These are phyloP conservation scores for Oenanthe melanoleuca DNA, from an alignment of 2,113 vertebrate species.

Conservation along the genomic window DNA sequence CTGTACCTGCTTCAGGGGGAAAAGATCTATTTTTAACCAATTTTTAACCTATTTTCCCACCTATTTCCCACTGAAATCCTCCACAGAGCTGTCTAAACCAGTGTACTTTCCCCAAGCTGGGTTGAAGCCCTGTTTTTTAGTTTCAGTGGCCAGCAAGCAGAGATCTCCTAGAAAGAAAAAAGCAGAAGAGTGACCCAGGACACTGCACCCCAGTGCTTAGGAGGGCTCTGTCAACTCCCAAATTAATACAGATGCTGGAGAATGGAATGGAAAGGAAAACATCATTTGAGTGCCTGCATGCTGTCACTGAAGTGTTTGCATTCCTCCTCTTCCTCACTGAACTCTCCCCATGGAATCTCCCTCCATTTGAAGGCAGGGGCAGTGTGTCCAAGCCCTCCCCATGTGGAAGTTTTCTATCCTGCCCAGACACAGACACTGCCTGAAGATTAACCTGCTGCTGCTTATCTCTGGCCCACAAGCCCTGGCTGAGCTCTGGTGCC, in stretches of 20 bases:
- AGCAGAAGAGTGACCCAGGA: background rate
- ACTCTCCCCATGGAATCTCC: background rate
- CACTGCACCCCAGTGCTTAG: background rate
- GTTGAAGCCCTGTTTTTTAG: accelerated
- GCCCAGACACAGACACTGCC: background rate
- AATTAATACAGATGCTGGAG: background rate
- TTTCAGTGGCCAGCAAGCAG: background rate
- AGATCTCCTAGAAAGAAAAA: background rate
- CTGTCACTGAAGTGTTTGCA: accelerated
- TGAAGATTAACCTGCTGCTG: background rate
- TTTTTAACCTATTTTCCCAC: background rate
- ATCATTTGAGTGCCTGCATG: background rate
- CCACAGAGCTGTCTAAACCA: background rate
- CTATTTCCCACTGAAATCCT: background rate
- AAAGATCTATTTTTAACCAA: accelerated
- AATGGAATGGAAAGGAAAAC: background rate
- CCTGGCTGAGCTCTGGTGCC: background rate
- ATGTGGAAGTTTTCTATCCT: background rate
- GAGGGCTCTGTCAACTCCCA: background rate
- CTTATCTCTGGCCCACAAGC: background rate
- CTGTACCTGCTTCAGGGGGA: background rate
- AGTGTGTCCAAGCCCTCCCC: background rate
- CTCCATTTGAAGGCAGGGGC: background rate
- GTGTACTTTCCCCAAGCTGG: background rate
- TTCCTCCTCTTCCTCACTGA: background rate